phyloP scores from a whole-genome alignment of 2,888 invertebrate genomes.

The Slavum lentiscoides region DNA sequence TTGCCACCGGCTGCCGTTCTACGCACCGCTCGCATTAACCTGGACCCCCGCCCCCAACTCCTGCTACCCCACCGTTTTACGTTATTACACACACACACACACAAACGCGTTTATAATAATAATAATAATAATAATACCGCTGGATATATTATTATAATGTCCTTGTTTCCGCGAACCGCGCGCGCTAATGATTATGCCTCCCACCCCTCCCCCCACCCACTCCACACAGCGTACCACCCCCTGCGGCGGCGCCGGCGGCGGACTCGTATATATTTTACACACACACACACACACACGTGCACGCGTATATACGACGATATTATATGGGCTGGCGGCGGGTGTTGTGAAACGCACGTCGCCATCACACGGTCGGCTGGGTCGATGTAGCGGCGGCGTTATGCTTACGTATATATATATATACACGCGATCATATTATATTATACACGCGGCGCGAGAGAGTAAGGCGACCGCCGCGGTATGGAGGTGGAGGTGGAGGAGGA shows the following conservation, averaged over 20 bases:
- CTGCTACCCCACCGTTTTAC: no score
- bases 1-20: no score
- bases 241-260: background rate
- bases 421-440: no score
- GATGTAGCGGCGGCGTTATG: conserved; percentile 30
- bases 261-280: background rate
- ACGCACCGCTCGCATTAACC: no score
- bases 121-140: conserved; percentile 31
- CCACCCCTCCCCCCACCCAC: background rate
- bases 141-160: conserved; percentile 46
- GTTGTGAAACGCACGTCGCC: conserved; percentile 50
- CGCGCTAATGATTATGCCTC: conserved; percentile 35
- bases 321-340: conserved; percentile 43
- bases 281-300: conserved; percentile 8
- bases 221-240: background rate
- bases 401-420: no score
- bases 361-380: conserved; percentile 53
- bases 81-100: background rate
- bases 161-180: conserved; percentile 47
- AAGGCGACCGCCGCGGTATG: no score
- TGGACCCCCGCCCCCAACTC: no score
- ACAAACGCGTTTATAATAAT: background rate
- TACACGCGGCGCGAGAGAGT: no score
- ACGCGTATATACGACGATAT: background rate
- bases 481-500: no score